Evolutionary conservation across 2,113 vertebrate species (phyloP), one percentile per base, ranked within the genome.

Genomic region (Solenodon paradoxus): DNA sequence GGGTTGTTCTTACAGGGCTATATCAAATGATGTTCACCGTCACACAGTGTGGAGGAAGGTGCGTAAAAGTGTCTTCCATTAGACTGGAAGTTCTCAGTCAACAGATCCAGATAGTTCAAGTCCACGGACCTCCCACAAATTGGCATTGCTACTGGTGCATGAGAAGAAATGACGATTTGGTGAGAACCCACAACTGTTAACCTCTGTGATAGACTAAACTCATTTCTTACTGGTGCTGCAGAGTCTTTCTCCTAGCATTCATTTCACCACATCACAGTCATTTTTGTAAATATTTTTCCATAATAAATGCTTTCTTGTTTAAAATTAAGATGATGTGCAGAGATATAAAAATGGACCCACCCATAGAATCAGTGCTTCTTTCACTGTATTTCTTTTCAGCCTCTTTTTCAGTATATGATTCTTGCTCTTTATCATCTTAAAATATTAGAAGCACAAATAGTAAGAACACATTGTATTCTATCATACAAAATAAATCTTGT

Each of bases 241-340:
- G 35, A 42, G 49, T 42, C 20, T 92, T 5, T 17, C 49, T 86
- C 4, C 40, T 42, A 74, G 40, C 7, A 64, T 15, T 87, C 8
- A n/a, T n/a, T 57, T 71, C 45, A 55, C 35, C 55, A 19, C n/a
- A 16, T 53, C 78, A 69, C 59, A 78, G 32, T 55, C 15, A 71
- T 72, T 66, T 77, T 83, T 24, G 26, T 17, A n/a, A 32, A 42
- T 55, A 24, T 75, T 49, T 78, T 61, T 51, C 59, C 77, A 42
- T 78, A 88, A 53, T n/a, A 77, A 13, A 66, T 5, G n/a, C n/a
- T 68, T 88, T 85, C 38, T 64, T 63, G 16, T 61, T 9, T 63
- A 89, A 83, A 88, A 42, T 59, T 84, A 71, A 79, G 79, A 78
- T 78, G 90, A 78, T 77, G n/a, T 5, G 84, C 40, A 90, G 53